phyloP scores from a whole-genome alignment of 35 echinoderm and acorn worm species.

The Amphiura filiformis region DNA sequence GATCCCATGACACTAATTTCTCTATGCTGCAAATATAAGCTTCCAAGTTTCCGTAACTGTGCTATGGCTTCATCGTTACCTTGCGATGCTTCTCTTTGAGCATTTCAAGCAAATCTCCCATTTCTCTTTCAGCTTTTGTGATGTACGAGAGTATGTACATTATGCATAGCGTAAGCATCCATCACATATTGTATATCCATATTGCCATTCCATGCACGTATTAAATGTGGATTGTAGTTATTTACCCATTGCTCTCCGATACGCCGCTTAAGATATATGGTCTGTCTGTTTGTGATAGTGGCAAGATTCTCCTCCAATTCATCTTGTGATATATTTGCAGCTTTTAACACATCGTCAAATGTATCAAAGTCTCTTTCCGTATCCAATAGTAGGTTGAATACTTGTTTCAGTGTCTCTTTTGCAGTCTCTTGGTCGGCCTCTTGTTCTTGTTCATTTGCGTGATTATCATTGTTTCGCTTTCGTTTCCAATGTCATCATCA shows the following conservation, averaged over 20 bases:
- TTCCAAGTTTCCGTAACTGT: constrained; percentile 53
- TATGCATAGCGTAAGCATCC: constrained; percentile 57
- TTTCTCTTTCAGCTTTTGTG: constrained; percentile 58
- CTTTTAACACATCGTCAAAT: background rate
- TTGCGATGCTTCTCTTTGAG: constrained; percentile 23
- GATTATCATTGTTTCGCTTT: background rate
- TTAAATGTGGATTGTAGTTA: constrained; percentile 25
- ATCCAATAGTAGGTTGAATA: background rate
- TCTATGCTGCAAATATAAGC: constrained; percentile 47
- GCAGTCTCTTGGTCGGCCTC: background rate
- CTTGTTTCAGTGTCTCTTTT: constrained; percentile 22
- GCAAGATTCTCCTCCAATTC: constrained; percentile 46
- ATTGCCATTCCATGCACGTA: constrained; percentile 60
- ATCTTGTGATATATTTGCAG: constrained; percentile 38
- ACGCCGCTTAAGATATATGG: constrained; percentile 16
- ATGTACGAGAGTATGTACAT: constrained; percentile 62
- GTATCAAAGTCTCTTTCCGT: background rate
- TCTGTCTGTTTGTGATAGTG: constrained; percentile 21
- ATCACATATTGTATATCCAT: constrained; percentile 68
- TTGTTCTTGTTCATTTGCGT: too few relatives aligned
- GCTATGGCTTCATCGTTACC: constrained; percentile 50
- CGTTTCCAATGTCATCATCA: background rate
- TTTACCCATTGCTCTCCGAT: constrained; percentile 33
- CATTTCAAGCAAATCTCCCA: constrained; percentile 39
- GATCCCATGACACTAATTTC: constrained; percentile 39